Evolutionary conservation across 1,140 invertebrate genomes (phyloP).

Genomic region (Marisa cornuarietis): DNA sequence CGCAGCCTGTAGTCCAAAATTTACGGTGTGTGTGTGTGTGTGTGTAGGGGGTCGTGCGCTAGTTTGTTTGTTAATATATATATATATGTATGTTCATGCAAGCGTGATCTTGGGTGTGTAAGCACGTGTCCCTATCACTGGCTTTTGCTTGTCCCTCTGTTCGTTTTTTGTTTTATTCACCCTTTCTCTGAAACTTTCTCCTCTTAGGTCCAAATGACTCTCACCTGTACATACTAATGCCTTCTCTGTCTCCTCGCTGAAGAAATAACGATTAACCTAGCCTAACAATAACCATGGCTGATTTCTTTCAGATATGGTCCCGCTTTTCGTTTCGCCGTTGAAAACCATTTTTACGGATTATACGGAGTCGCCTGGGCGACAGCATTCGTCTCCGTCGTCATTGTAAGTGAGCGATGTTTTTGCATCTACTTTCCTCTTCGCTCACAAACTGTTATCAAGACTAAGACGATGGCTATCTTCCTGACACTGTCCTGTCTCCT

Average conservation of each 20-base stretch:
- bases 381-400: background rate
- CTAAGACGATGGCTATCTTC: slow-evolving; percentile 2
- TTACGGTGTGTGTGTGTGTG: too few species aligned
- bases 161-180: too few species aligned
- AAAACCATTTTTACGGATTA: background rate
- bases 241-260: too few species aligned
- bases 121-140: background rate
- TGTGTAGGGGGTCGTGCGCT: too few species aligned
- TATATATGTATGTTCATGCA: background rate
- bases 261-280: too few species aligned
- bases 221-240: too few species aligned
- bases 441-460: background rate
- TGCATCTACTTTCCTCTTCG: slow-evolving; percentile 7
- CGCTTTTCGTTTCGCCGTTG: background rate
- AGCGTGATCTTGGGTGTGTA: background rate
- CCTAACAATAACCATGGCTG: too few species aligned
- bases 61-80: too few species aligned
- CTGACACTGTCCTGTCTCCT: background rate
- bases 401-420: slow-evolving; percentile 12
- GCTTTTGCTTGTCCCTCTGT: too few species aligned
- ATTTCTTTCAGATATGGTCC: background rate
- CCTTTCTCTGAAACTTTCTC: too few species aligned
- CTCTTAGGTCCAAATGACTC: too few species aligned
- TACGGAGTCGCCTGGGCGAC: slow-evolving; percentile 5
- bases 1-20: too few species aligned